Evolutionary conservation across 1,140 invertebrate genomes (phyloP), one percentile per base, ranked within the genome.

Genomic region (Penaeus vannamei): DNA sequence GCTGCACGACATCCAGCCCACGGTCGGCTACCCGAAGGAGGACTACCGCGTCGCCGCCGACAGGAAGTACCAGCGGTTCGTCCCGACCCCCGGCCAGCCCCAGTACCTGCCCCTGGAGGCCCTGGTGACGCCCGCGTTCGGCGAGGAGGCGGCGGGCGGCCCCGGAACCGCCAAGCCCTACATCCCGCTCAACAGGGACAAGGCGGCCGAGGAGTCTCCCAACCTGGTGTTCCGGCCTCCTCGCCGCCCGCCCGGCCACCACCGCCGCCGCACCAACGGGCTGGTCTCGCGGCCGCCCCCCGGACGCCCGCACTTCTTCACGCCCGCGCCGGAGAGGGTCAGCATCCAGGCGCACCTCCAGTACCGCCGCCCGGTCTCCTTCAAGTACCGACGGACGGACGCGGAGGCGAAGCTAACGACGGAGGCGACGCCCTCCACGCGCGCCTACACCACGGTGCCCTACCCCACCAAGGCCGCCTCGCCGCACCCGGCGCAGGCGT

Each of bases 331-430:
- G 20, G 66, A 89, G 66, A 81, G 83, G 12, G 60, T 84, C 59
- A 89, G 82, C 32, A 79, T 89, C 22, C 82, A 89, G 36, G 87
- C 87, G 20, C 87, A 89, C 22, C 87, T 89, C 19, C 87, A 72
- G 46, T 91, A 89, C 46, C 84, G 90, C n/a, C 84, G 90, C n/a
- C 90, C 90, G 29, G 80, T 91, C 32, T 86, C 90, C 23, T 91
- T 91, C 81, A 91, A 87, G 61, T 91, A 86, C 66, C 89, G 61
- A 32, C 69, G 90, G 61, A 89, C 84, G 1, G 46, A 61, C 20
- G 46, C 29, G 5, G 46, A 12, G 46, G 36, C 23, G 46, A 22
- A 7, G 46, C 60, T 5, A 19, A 59, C n/a, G 53, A 64, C 1
- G 26, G 46, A 32, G 66, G 17, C 17, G 26, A 29, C n/a, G 23